Conservation (phyloP, 2,888 invertebrate genomes). For the Cephonodes hylas region DNA sequence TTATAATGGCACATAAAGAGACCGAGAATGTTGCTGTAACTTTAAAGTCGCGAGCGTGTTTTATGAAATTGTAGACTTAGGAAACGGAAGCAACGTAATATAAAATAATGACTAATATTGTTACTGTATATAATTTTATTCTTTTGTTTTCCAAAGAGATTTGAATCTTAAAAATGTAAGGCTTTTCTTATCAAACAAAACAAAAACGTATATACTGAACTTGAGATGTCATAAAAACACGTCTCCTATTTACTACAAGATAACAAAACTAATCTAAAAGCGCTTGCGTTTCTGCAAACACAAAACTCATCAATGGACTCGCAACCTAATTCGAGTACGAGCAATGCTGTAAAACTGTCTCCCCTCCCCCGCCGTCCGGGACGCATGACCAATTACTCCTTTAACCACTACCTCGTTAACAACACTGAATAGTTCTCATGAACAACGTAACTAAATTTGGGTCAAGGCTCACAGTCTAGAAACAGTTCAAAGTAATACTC, state of each 20-base stretch:
- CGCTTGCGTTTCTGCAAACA: background rate
- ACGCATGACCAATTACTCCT: constrained; percentile 31
- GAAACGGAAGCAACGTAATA: background rate
- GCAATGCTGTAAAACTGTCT: background rate
- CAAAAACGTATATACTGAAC: too few species aligned
- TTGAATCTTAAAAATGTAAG: too few species aligned
- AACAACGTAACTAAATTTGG: constrained; percentile 33
- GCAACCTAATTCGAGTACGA: background rate
- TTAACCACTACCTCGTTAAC: constrained; percentile 34
- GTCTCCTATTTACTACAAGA: too few species aligned
- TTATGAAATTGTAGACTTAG: too few species aligned
- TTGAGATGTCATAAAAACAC: too few species aligned
- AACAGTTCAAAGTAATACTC: too few species aligned
- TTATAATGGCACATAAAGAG: background rate
- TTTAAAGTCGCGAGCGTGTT: background rate
- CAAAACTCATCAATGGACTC: background rate
- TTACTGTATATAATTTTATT: too few species aligned
- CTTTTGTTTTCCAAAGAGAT: too few species aligned
- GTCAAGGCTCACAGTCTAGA: constrained; percentile 30
- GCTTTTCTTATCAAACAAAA: too few species aligned
- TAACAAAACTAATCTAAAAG: background rate
- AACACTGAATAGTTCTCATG: constrained; percentile 36
- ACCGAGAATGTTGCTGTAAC: background rate
- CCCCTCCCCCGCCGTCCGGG: background rate
- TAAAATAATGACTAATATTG: background rate